These are phyloP conservation scores for Acleris laterana DNA, from an alignment of 2,888 invertebrate genomes.

Conservation along the genomic window DNA sequence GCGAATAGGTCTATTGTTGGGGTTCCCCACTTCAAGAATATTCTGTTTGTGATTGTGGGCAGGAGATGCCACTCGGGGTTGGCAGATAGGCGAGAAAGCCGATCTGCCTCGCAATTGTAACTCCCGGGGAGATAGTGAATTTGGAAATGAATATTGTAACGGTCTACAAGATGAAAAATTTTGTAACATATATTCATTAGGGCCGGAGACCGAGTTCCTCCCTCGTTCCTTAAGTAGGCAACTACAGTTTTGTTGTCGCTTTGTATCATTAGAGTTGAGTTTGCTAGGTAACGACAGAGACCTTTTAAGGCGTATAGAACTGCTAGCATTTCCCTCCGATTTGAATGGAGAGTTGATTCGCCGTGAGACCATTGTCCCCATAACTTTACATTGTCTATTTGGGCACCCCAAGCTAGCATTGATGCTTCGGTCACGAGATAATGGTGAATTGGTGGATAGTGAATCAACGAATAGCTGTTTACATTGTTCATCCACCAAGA, in stretches of 20 bases:
- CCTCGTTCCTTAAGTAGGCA: neutral
- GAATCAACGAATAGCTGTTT: neutral
- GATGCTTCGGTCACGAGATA: neutral
- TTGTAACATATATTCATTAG: neutral
- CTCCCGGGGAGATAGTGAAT: neutral
- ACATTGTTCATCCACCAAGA: constrained; percentile 2
- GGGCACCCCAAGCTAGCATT: neutral
- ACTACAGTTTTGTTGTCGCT: constrained; percentile 6
- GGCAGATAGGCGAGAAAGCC: neutral
- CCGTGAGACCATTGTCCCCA: neutral
- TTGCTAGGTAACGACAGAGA: constrained; percentile 1
- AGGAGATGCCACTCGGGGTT: constrained; percentile 37
- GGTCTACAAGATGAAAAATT: neutral
- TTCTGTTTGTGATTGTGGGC: constrained; percentile 7
- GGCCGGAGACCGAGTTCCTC: neutral
- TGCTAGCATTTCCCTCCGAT: constrained; percentile 6
- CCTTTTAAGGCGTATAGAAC: constrained; percentile 1
- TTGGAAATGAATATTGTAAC: neutral
- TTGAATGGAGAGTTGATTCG: constrained; percentile 1
- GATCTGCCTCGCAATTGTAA: constrained; percentile 1
- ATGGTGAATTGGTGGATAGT: neutral
- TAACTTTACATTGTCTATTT: neutral
- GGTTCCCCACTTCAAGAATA: constrained; percentile 42
- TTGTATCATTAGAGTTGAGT: too few species aligned
- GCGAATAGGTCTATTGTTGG: constrained; percentile 46